Conservation (phyloP, 1,140 invertebrate genomes). For the Cyrtorhinus lividipennis region DNA sequence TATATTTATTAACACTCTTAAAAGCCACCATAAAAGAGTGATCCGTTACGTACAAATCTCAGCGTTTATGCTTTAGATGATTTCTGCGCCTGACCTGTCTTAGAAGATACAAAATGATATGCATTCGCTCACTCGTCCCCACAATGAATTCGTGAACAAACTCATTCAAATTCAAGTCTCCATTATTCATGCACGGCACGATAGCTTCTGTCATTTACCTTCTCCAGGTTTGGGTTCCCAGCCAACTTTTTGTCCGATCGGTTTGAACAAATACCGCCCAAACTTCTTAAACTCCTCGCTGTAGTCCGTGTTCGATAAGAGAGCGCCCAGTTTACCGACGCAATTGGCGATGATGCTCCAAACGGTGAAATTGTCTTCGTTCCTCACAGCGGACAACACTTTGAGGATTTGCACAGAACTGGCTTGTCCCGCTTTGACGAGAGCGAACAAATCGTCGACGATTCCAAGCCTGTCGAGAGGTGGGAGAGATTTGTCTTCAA, state of each 20-base stretch:
- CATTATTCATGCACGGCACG: too few relatives aligned
- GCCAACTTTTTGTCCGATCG: conserved; percentile 54
- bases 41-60: too few relatives aligned
- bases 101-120: too few relatives aligned
- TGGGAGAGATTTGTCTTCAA: conserved; percentile 60
- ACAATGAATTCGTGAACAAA: too few relatives aligned
- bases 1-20: too few relatives aligned
- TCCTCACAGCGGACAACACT: conserved; percentile 57
- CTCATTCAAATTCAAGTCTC: too few relatives aligned
- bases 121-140: too few relatives aligned
- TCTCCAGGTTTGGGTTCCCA: conserved; percentile 61
- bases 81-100: too few relatives aligned
- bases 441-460: conserved; percentile 82
- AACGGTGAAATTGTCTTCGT: conserved; percentile 85
- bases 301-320: conserved; percentile 63
- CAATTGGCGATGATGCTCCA: conserved; percentile 77
- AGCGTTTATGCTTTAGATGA: too few relatives aligned
- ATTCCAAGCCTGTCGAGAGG: conserved; percentile 81
- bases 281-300: conserved; percentile 58
- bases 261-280: conserved; percentile 48
- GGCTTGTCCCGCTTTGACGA: conserved; percentile 72
- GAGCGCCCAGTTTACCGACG: conserved; percentile 52
- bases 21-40: too few relatives aligned
- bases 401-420: conserved; percentile 61
- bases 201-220: too few relatives aligned